These are phyloP conservation scores for Lasius fuliginosus DNA, from an alignment of 2,888 invertebrate species.

Conservation along the genomic window DNA sequence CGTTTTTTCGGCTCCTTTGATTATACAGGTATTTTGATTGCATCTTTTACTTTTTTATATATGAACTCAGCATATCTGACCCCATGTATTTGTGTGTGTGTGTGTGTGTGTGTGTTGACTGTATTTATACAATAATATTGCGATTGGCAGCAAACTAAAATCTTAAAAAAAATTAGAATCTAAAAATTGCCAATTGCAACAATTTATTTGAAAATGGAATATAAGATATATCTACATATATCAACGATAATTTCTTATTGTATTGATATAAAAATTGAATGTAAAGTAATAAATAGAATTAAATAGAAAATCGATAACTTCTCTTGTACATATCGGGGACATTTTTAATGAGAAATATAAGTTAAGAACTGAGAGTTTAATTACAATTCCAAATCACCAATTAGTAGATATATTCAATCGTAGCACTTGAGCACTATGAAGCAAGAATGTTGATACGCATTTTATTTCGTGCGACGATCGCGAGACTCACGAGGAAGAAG, in stretches of 20 bases:
- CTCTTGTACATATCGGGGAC: not conserved
- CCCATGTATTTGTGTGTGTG: not conserved
- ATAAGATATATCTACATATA: not conserved
- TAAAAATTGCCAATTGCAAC: not conserved
- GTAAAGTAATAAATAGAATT: not conserved
- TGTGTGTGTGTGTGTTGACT: not conserved
- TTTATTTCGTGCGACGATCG: conserved; percentile 35
- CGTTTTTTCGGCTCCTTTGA: conserved; percentile 39
- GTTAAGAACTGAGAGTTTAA: conserved; percentile 6
- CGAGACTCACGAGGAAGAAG: conserved; percentile 31
- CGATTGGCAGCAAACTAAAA: conserved; percentile 6
- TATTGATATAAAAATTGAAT: conserved; percentile 7
- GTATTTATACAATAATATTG: conserved; percentile 3
- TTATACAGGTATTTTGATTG: conserved; percentile 19
- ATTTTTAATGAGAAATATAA: conserved; percentile 16
- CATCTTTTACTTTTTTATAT: not conserved
- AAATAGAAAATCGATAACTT: not conserved
- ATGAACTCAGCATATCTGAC: not conserved
- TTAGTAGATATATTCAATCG: conserved; percentile 26
- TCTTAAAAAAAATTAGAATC: not conserved
- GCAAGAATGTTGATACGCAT: conserved; percentile 26
- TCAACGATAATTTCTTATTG: not conserved
- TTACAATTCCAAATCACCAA: conserved; percentile 13
- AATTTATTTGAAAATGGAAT: conserved; percentile 1
- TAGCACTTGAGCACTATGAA: not conserved